Evolutionary conservation across 2,888 invertebrate genomes (phyloP), one percentile per base, ranked within the genome.

Genomic region (Microplitis deprimator): DNA sequence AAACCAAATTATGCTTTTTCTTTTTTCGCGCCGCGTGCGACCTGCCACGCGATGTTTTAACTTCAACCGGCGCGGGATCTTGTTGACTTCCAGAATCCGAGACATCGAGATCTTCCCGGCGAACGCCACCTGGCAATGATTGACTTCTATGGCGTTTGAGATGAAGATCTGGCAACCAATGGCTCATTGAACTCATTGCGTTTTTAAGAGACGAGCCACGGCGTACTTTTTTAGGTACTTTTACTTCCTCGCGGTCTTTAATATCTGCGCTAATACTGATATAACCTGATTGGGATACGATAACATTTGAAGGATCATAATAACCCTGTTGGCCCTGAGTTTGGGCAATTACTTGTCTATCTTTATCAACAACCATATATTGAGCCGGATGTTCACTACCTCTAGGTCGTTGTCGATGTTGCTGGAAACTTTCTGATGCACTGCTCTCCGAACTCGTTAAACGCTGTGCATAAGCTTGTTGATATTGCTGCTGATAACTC

Each of bases 81-180:
- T 84, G 89, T 75, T 79, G 81, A 62, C 79, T 80, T 5, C 82
- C 82, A 13, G 88, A 85, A 29, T 86, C 85, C 13, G 82, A 76
- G 38, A 82, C 82, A 78, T 87, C 93, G 87, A 89, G 89, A 87
- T 90, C 91, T 81, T 92, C 91, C 75, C 92, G 91, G 85, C 93
- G 92, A 13, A 93, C 93, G 8, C 93, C 94, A 17, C 94, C 93
- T 0, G 96, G 96, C 73, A 97, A 90, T 0, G 96, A 96, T 86
- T 96, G 94, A 6, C 96, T 96, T 83, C 96, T 92, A 88, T 94
- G 94, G 83, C 96, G 92, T 87, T 95, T 95, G 17, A 96, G 91
- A 88, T 96, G 81, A 79, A 94, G 90, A 87, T 96, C 96, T 0
- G 96, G 96, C 74, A 97, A 89, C 94, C 96, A 95, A 81, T 93